These are phyloP conservation scores for Sicus ferrugineus DNA, from an alignment of 2,888 invertebrate genomes.

Conservation along the genomic window DNA sequence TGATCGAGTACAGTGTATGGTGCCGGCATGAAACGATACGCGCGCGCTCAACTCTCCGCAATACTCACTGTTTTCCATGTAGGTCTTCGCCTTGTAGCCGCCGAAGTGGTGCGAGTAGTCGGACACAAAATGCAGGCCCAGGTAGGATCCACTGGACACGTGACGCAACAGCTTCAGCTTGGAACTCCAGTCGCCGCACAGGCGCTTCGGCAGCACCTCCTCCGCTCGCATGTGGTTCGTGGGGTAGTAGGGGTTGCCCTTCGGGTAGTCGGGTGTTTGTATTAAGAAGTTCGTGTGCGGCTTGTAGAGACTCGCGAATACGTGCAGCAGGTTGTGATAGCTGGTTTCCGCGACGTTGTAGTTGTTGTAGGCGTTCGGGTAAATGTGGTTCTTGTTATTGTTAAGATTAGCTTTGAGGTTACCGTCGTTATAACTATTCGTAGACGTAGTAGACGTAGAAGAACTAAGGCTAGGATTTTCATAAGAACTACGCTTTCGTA, in stretches of 20 bases:
- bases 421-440: slow-evolving; percentile 36
- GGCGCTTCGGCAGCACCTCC: slow-evolving; percentile 63
- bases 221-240: slow-evolving; percentile 29
- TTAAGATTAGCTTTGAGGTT: slow-evolving; percentile 33
- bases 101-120: slow-evolving; percentile 81
- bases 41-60: slow-evolving; percentile 58
- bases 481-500: slow-evolving; percentile 49
- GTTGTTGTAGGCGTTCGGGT: slow-evolving; percentile 49
- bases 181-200: slow-evolving; percentile 84
- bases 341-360: slow-evolving; percentile 52
- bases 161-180: slow-evolving; percentile 77
- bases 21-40: background rate
- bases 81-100: slow-evolving; percentile 77
- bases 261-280: slow-evolving; percentile 56
- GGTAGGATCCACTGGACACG: slow-evolving; percentile 70
- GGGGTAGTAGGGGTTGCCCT: slow-evolving; percentile 50
- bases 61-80: slow-evolving; percentile 76
- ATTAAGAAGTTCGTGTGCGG: slow-evolving; percentile 53
- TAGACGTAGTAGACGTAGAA: slow-evolving; percentile 37
- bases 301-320: slow-evolving; percentile 53
- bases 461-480: slow-evolving; percentile 44
- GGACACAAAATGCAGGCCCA: slow-evolving; percentile 75
- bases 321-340: slow-evolving; percentile 52
- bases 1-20: too few relatives aligned
- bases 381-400: slow-evolving; percentile 35